Evolutionary conservation across 2,888 invertebrate genomes (phyloP), one percentile per base, ranked within the genome.

Genomic region (Volucella bombylans): DNA sequence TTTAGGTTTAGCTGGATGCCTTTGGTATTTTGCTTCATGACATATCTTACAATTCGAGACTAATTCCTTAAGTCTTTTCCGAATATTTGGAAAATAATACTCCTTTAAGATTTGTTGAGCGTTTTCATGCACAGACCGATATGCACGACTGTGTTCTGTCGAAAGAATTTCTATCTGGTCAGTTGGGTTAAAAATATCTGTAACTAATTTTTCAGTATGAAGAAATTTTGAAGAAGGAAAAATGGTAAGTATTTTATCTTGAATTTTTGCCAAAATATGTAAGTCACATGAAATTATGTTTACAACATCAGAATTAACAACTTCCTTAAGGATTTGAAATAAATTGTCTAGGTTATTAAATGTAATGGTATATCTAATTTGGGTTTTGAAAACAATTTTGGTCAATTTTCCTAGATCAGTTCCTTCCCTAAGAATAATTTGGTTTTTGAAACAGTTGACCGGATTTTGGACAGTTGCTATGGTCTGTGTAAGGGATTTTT

Each of bases 321-420:
- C 43, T 43, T 65, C 49, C 43, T 68, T 38, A 18, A 59, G 49
- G 15, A 55, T 31, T 57, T 55, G 14, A 8, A 47, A 67, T 41
- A 71, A 14, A 41, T 71, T 38, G 4, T 52, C 47, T 9, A 59
- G 15, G 14, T 14, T 41, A 15, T 49, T 55, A 61, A 78, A 69
- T 23, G 47, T 69, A 38, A 73, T 64, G 18, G 54, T 54, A 52
- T 79, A 47, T 38, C 78, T 68, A 23, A 64, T 50, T 64, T 49
- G 68, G 1, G 52, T 77, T 18, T 71, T 73, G 49, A 83, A 86
- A 62, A 86, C 64, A 14, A 87, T 78, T 72, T 86, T 73, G 10
- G 74, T 79, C 4, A 38, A 52, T 49, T 68, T 67, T 23, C 12
- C 14, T 15, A 15, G 1, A 15, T 59, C 68, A 9, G 8, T 12